These are phyloP conservation scores for Acronicta alni DNA, from an alignment of 2,888 invertebrate species.

Conservation along the genomic window DNA sequence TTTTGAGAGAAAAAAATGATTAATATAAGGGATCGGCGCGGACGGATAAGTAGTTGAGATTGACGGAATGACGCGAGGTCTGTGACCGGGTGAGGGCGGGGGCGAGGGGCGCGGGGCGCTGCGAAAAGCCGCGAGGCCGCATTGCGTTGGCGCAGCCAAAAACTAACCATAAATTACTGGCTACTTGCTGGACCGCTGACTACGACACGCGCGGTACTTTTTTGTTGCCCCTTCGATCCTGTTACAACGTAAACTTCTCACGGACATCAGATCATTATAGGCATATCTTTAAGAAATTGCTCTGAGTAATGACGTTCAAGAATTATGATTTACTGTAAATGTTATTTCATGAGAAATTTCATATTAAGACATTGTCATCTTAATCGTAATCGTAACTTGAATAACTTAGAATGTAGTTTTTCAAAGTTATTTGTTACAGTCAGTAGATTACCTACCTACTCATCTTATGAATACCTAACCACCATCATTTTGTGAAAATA, in stretches of 20 bases:
- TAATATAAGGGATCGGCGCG: conserved; percentile 84
- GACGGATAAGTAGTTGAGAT: conserved; percentile 88
- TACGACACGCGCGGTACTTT: conserved; percentile 85
- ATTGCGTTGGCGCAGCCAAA: conserved; percentile 87
- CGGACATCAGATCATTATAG: conserved; percentile 81
- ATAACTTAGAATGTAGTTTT: no score
- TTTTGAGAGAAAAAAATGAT: conserved; percentile 83
- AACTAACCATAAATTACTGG: conserved; percentile 90
- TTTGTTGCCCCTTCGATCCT: conserved; percentile 80
- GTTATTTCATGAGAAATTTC: conserved; percentile 70
- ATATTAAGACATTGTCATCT: conserved; percentile 66
- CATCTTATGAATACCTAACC: conserved; percentile 54
- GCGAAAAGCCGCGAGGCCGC: conserved; percentile 86
- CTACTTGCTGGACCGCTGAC: conserved; percentile 83
- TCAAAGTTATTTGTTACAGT: no score
- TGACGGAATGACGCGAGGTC: conserved; percentile 86
- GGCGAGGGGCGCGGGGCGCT: conserved; percentile 63
- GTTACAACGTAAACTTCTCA: conserved; percentile 86
- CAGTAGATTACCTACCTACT: conserved; percentile 6
- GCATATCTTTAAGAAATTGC: conserved; percentile 81
- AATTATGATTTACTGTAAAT: conserved; percentile 73
- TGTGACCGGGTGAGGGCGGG: conserved; percentile 79
- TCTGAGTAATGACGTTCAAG: conserved; percentile 79
- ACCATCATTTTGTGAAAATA: conserved; percentile 53
- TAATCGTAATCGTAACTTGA: conserved; percentile 65